These are phyloP conservation scores for Copidosoma aretas DNA, from an alignment of 2,888 invertebrate species.

Conservation along the genomic window DNA sequence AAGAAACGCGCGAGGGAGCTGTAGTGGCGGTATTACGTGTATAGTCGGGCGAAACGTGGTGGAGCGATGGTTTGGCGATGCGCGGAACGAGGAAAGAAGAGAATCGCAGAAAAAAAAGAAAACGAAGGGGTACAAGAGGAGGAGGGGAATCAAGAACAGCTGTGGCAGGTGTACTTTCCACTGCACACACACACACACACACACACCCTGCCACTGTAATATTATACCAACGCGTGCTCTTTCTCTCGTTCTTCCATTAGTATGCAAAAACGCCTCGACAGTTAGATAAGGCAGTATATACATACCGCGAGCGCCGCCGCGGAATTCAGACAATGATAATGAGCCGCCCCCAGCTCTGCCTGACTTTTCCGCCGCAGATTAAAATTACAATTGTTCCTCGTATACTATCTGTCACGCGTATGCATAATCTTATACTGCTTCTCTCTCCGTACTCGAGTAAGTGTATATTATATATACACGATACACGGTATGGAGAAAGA, in stretches of 20 bases:
- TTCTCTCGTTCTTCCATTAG: conserved; percentile 24
- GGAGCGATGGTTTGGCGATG: not conserved
- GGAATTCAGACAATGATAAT: not conserved
- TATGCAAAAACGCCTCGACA: conserved; percentile 25
- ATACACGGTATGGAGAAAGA: too few species aligned
- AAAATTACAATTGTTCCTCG: not conserved
- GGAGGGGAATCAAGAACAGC: not conserved
- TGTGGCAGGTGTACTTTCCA: not conserved
- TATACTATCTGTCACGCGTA: not conserved
- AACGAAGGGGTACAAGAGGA: not conserved
- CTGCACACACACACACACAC: too few species aligned
- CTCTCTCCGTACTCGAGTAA: too few species aligned
- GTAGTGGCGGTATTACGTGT: not conserved
- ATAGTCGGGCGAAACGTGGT: not conserved
- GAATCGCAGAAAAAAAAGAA: not conserved
- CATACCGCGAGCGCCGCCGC: not conserved
- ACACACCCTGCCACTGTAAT: not conserved
- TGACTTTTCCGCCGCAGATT: not conserved
- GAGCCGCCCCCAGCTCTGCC: not conserved
- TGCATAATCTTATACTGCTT: not conserved
- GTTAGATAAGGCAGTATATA: not conserved
- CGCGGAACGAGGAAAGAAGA: not conserved
- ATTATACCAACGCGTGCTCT: conserved; percentile 11
- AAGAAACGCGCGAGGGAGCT: too few species aligned
- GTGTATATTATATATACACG: not conserved